Evolutionary conservation across 1,140 invertebrate species (phyloP), one percentile per base, ranked within the genome.

Genomic region (Drosophila obscura): DNA sequence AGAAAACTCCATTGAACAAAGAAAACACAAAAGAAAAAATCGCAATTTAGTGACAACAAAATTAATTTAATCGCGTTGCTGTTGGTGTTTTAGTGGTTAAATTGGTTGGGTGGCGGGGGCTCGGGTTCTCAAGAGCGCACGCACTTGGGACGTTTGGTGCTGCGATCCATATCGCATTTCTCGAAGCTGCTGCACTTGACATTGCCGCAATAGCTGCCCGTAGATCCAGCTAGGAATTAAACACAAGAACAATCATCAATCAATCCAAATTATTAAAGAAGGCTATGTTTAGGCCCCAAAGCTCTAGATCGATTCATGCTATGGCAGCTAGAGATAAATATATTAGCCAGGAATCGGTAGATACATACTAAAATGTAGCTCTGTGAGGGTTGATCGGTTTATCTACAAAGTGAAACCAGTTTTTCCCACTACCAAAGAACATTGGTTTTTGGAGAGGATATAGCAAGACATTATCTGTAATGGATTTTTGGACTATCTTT

Each of bases 121-220:
- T n/a, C 13, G 28, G 44, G 13, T 26, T 44, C 58, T 71, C 16
- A 71, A 15, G 93, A 90, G 19, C 95, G 91, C 53, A 94, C 93
- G 71, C 95, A 96, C 90, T 94, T 95, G 81, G 94, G 93, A 11
- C 94, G 93, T 89, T 95, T 95, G 9, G 94, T 95, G 62, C 84
- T 90, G 39, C 93, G 93, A 84, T 96, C 95, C 49, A 93, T 91
- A 77, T 94, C 93, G 83, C 95, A 96, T 61, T 95, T 95, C 91
- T 96, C 94, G 76, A 93, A 94, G 5, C 93, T 77, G 76, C 92
- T 93, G 75, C 95, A 96, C 90, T 94, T 95, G 35, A 94, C 93
- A 77, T 95, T 95, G 66, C 93, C 94, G 76, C 95, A 96, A 76
- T 95, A 95, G 13, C 93, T 92, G 4, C 93, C 94, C 28, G 92